phyloP scores from a whole-genome alignment of 2,888 invertebrate species.

The Drosophila kambysellisi region DNA sequence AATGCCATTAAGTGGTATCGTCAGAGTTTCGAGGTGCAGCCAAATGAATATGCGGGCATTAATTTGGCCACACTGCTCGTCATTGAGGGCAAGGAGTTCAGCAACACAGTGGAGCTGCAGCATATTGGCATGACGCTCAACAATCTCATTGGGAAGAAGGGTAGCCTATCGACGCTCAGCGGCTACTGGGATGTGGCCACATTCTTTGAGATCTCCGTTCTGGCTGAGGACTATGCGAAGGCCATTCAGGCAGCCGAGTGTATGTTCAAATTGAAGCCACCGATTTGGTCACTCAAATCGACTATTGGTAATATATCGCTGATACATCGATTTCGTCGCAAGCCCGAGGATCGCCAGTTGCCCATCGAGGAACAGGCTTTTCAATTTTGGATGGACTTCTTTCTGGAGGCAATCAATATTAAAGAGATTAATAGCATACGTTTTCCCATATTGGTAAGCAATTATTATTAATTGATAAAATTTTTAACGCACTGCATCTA shows the following conservation, averaged over 20 bases:
- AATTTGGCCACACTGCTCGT: slow-evolving; percentile 98
- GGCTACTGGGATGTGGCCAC: slow-evolving; percentile 99
- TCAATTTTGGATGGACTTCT: slow-evolving; percentile 99
- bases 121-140: slow-evolving; percentile 98
- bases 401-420: slow-evolving; percentile 95
- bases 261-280: slow-evolving; percentile 96
- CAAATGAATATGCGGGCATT: slow-evolving; percentile 99
- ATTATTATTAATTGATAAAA: background rate
- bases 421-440: slow-evolving; percentile 93
- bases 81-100: slow-evolving; percentile 98
- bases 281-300: slow-evolving; percentile 97
- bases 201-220: slow-evolving; percentile 98
- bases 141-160: slow-evolving; percentile 98
- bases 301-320: slow-evolving; percentile 98
- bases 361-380: slow-evolving; percentile 95
- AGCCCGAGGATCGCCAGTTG: slow-evolving; percentile 89
- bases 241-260: slow-evolving; percentile 98
- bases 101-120: slow-evolving; percentile 94
- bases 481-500: background rate
- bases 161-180: slow-evolving; percentile 94
- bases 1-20: slow-evolving; percentile 99
- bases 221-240: slow-evolving; percentile 98
- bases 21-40: slow-evolving; percentile 98
- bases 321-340: slow-evolving; percentile 95
- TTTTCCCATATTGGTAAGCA: slow-evolving; percentile 89